Conservation (phyloP, 2,797 vertebrate genomes). For the Myiotriccus ornatus region DNA sequence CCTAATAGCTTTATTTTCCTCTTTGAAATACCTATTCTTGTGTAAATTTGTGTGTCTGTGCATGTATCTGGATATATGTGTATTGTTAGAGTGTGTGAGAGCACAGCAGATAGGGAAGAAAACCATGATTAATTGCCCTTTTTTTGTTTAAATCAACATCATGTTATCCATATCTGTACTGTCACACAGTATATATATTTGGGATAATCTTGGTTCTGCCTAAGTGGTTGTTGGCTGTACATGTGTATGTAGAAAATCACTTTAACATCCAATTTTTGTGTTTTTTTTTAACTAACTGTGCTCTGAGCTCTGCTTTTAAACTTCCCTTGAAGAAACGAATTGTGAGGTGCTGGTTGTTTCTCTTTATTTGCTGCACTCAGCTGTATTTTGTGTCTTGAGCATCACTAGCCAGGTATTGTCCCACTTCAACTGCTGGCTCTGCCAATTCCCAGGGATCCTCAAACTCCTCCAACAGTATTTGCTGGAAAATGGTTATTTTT, state of each 20-base stretch:
- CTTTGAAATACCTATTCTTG: background rate
- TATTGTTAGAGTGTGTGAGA: background rate
- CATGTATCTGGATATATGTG: fast-evolving
- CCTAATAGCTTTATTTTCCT: background rate
- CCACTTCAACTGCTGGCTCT: background rate
- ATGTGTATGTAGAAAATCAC: background rate
- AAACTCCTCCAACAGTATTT: background rate
- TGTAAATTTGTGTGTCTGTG: background rate
- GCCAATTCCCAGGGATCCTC: background rate
- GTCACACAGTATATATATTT: background rate
- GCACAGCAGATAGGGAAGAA: background rate
- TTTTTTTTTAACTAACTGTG: background rate
- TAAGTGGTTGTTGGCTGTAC: background rate
- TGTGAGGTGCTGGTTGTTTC: fast-evolving
- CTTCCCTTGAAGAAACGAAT: background rate
- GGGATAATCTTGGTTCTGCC: background rate
- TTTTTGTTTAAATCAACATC: background rate
- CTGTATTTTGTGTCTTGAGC: background rate
- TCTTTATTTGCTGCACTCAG: background rate
- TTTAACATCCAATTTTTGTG: background rate
- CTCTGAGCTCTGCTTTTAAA: background rate
- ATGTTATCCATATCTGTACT: fast-evolving
- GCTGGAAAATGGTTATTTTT: background rate
- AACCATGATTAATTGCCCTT: background rate
- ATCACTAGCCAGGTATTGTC: background rate